Evolutionary conservation across 2,888 invertebrate genomes (phyloP), one percentile per base, ranked within the genome.

Genomic region (Scaptomyza flava): DNA sequence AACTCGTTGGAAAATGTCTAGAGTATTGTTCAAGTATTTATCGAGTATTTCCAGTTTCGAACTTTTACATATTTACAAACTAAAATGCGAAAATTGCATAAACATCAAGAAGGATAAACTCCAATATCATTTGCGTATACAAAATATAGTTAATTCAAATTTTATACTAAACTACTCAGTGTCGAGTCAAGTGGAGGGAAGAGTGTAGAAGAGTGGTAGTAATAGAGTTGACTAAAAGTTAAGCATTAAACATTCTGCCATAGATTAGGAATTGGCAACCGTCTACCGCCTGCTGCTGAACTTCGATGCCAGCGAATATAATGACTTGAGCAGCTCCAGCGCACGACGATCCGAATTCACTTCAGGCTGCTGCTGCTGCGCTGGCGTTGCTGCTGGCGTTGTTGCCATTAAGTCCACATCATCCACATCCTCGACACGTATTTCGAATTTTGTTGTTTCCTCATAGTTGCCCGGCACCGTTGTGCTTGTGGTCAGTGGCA

Each of bases 231-330:
- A 84, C 84, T 84, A 84, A 85, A 81, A 87, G 78, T 84, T 82
- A 82, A 83, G 76, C 78, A 76, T 77, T 84, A 68, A 20, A 9
- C 50, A 6, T 72, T 52, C 60, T 77, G 68, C 56, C 64, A 77
- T 53, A 41, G 5, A 51, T 53, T 82, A 82, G 84, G 79, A 82
- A 82, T 84, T 64, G 85, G 81, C 66, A 43, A 80, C 85, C 86
- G 72, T 60, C 82, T 85, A 91, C 89, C 92, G 93, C 92, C 93
- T 94, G 83, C 96, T 96, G 94, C 88, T 89, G 62, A 96, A 96
- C 92, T 95, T 95, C 20, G 96, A 96, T 61, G 97, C 96, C 90
- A 97, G 95, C 71, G 96, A 95, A 92, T 97, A 97, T 62, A 97
- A 93, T 72, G 97, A 96, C 92, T 96, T 95, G 89, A 97, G 93